Evolutionary conservation across 2,797 vertebrate species (phyloP).

Genomic region (Nothura maculosa): DNA sequence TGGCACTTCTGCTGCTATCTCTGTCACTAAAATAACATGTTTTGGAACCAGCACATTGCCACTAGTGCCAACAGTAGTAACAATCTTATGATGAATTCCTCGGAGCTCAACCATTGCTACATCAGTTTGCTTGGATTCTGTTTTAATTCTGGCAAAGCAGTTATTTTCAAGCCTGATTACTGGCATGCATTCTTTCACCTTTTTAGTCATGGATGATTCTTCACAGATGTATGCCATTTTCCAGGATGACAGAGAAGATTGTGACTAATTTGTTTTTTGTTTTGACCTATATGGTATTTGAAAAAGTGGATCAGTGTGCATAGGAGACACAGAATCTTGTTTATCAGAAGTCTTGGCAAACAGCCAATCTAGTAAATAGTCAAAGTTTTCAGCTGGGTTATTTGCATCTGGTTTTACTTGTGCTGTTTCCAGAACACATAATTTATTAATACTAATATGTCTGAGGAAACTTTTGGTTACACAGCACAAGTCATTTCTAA

Average conservation of each 20-base stretch:
- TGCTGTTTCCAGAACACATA: not conserved
- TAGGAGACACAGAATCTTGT: not conserved
- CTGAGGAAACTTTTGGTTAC: not conserved
- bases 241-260: not conserved
- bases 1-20: not conserved
- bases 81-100: not conserved
- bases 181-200: not conserved
- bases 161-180: constrained; percentile 31
- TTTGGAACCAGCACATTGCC: not conserved
- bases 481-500: not conserved
- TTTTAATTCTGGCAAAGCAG: constrained; percentile 20
- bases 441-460: not conserved
- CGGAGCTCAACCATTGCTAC: not conserved
- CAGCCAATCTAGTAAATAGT: not conserved
- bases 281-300: not conserved
- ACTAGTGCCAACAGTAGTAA: not conserved
- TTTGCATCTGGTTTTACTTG: not conserved
- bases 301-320: not conserved
- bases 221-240: not conserved
- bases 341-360: not conserved
- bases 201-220: not conserved
- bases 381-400: not conserved
- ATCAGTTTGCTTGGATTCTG: not conserved
- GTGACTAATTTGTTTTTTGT: not conserved
- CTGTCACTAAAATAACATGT: not conserved